phyloP scores from a whole-genome alignment of 2,113 vertebrate genomes.

The Microtus pennsylvanicus region DNA sequence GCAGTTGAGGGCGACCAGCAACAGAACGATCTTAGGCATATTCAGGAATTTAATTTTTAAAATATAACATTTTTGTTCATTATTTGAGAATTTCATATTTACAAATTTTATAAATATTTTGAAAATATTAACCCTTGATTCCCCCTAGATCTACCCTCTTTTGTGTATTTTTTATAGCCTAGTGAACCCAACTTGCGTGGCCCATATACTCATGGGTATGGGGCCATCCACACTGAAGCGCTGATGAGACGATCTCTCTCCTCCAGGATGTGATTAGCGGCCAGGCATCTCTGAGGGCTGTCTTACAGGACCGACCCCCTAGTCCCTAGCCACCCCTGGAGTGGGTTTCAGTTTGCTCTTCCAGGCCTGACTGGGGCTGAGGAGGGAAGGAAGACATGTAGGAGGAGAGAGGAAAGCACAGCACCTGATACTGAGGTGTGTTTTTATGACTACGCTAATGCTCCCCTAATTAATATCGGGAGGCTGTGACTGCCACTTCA shows the following conservation, averaged over 20 bases:
- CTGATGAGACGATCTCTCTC: neutral
- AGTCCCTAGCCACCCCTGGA: neutral
- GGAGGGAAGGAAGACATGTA: neutral
- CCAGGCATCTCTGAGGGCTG: neutral
- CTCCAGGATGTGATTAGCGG: neutral
- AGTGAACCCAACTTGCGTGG: neutral
- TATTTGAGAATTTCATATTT: neutral
- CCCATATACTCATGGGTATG: no score
- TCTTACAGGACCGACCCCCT: neutral
- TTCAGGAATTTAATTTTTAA: neutral
- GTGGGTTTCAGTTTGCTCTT: neutral
- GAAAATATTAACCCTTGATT: neutral
- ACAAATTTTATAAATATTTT: neutral
- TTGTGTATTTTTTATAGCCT: neutral
- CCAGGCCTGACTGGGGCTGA: neutral
- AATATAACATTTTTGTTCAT: neutral
- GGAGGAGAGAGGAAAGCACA: neutral
- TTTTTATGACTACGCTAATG: slow-evolving; percentile 40
- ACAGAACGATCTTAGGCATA: neutral
- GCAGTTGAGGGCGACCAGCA: accelerated
- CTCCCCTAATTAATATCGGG: slow-evolving; percentile 57
- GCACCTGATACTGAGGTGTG: neutral
- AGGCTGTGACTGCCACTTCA: slow-evolving; percentile 49
- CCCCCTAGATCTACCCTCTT: neutral
- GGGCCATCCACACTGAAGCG: neutral